Base-by-base conservation (phyloP, 2,797 vertebrate genomes). In the Urophycis tenuis region DNA sequence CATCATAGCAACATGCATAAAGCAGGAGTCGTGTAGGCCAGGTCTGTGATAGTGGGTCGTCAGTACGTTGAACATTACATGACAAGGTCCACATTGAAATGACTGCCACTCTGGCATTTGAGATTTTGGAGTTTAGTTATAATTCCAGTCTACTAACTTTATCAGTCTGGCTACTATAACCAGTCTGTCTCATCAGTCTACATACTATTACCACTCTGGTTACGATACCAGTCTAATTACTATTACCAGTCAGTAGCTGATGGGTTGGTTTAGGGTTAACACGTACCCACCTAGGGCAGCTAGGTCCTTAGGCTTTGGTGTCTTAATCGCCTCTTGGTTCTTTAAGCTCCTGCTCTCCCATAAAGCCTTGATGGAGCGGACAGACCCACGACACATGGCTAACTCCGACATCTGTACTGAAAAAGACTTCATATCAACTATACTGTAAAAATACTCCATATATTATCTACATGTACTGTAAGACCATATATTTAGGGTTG, bases 261-360 rank as follows among this genome's bases (percentile, higher is more conserved):
- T 71, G 30, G 31, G 29, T 71, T 19, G 69, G 69, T 17, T 71
- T 32, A 71, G 69, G 32, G 69, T 67, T 60, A 25, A n/a, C 22
- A 64, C n/a, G 53, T 64, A 67, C 60, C 60, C n/a, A 29, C n/a
- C n/a, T 30, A 67, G n/a, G 60, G 7, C 25, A 3, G 25, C 60
- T 67, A 12, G 60, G 25, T 67, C 60, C 25, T 67, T 67, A 67
- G 60, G 12, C 60, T 67, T 67, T 29, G 60, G 60, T 67, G n/a
- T 67, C 60, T 87, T 92, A 76, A 93, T 9, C 25, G 95, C 93
- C 80, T 95, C 92, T 76, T 85, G 92, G 83, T 90, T 89, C 77
- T 88, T 95, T 86, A 90, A 89, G 88, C 98, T 98, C 88, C 95
- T 93, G 19, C 90, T 93, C 90, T 98, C 97, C 97, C 96, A 99